These are phyloP conservation scores for Argentina silus DNA, from an alignment of 2,797 vertebrate species.

Conservation along the genomic window DNA sequence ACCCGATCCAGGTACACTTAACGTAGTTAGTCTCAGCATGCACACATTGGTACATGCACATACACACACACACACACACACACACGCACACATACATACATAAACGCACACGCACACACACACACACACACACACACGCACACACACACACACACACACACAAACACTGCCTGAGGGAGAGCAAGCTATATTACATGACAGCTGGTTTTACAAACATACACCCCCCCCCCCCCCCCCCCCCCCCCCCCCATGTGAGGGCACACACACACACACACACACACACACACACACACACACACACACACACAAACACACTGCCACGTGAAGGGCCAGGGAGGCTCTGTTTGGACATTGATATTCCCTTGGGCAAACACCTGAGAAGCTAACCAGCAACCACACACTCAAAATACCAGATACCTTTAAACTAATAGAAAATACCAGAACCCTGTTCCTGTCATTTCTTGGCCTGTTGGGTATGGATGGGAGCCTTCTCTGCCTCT, in stretches of 20 bases:
- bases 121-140: too few species aligned
- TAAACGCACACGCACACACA: background rate
- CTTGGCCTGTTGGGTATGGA: background rate
- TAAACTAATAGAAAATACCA: too few species aligned
- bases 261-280: conserved; percentile 17
- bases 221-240: conserved; percentile 5
- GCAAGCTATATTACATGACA: background rate
- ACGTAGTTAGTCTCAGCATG: conserved; percentile 43
- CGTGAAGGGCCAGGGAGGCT: background rate
- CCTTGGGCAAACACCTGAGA: conserved; percentile 5
- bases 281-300: conserved; percentile 7
- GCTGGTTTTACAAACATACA: conserved; percentile 14
- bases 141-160: conserved; percentile 1
- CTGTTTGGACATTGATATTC: background rate
- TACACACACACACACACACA: conserved; percentile 11
- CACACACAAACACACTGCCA: background rate
- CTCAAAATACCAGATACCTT: background rate
- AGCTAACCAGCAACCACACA: background rate
- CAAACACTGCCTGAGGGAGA: background rate
- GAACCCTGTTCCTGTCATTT: background rate
- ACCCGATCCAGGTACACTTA: conserved; percentile 45
- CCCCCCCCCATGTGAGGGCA: background rate
- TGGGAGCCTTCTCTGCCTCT: background rate
- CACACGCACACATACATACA: conserved; percentile 22
- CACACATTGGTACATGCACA: conserved; percentile 10